These are phyloP conservation scores for Cephus pulcher DNA, from an alignment of 2,888 invertebrate species.

Conservation along the genomic window DNA sequence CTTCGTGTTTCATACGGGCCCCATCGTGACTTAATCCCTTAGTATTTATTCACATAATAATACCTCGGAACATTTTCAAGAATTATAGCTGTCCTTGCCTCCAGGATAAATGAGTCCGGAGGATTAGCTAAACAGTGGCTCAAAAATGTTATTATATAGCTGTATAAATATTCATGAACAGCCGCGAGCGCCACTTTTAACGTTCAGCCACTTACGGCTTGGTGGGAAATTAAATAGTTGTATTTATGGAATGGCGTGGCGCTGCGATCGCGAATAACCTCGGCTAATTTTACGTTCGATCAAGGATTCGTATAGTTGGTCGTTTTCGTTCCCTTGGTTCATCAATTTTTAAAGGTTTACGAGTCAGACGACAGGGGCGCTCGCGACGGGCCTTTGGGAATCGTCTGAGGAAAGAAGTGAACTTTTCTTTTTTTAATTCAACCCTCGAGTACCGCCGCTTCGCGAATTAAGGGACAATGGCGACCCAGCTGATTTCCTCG, in stretches of 20 bases:
- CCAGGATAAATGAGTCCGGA: constrained; percentile 66
- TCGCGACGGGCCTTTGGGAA: background rate
- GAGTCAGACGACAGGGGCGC: background rate
- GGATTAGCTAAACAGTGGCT: constrained; percentile 68
- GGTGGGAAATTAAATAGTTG: background rate
- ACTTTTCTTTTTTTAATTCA: constrained; percentile 2
- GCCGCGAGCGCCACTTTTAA: constrained; percentile 38
- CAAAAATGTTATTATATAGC: constrained; percentile 67
- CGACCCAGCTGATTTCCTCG: constrained; percentile 27
- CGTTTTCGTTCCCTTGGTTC: background rate
- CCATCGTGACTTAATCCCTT: constrained; percentile 55
- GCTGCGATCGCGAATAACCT: background rate
- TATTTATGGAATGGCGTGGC: background rate
- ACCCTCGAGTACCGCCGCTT: background rate
- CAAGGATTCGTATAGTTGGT: background rate
- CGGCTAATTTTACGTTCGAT: background rate
- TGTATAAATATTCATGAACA: constrained; percentile 66
- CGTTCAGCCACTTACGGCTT: constrained; percentile 20
- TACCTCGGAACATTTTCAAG: constrained; percentile 64
- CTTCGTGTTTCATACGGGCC: constrained; percentile 40
- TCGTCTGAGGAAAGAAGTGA: background rate
- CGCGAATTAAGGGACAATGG: constrained; percentile 1
- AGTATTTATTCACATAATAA: constrained; percentile 66
- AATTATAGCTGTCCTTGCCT: constrained; percentile 66
- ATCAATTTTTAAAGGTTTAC: background rate